Percentiles rank a stretch among this genome's conserved stretches.
Conservation (phyloP, 2,797 vertebrate genomes). For the Tamandua tetradactyla region DNA sequence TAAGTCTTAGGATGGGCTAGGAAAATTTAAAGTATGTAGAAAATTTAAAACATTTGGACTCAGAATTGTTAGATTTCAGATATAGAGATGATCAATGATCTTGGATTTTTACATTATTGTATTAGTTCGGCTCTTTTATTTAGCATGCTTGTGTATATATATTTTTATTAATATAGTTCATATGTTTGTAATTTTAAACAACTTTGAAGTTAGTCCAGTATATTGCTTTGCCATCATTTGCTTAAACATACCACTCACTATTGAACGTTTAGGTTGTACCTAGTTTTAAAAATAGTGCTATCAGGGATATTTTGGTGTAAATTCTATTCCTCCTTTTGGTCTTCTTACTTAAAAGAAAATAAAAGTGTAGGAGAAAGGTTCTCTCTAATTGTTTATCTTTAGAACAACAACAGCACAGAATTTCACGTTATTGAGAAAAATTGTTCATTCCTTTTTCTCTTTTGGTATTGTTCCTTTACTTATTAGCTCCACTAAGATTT, state of each 20-base stretch:
- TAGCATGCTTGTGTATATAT: background rate
- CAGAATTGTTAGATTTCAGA: background rate
- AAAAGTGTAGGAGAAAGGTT: background rate
- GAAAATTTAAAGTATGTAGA: background rate
- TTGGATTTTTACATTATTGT: background rate
- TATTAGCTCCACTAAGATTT: background rate
- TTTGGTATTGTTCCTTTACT: background rate
- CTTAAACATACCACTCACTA: background rate
- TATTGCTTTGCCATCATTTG: background rate
- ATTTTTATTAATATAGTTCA: background rate
- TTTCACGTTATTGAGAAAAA: background rate
- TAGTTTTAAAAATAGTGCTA: background rate
- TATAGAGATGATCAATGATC: background rate
- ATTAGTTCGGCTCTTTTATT: background rate
- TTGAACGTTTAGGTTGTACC: background rate
- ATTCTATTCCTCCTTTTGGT: background rate
- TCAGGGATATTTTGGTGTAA: background rate
- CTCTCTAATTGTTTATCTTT: background rate
- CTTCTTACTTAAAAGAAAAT: background rate
- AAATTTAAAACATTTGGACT: background rate
- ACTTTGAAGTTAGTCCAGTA: background rate
- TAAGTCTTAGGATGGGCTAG: background rate
- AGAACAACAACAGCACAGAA: background rate
- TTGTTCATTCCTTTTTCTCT: background rate
- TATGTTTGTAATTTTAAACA: background rate